Conservation (phyloP, 2,113 vertebrate species). For the Hipposideros armiger region DNA sequence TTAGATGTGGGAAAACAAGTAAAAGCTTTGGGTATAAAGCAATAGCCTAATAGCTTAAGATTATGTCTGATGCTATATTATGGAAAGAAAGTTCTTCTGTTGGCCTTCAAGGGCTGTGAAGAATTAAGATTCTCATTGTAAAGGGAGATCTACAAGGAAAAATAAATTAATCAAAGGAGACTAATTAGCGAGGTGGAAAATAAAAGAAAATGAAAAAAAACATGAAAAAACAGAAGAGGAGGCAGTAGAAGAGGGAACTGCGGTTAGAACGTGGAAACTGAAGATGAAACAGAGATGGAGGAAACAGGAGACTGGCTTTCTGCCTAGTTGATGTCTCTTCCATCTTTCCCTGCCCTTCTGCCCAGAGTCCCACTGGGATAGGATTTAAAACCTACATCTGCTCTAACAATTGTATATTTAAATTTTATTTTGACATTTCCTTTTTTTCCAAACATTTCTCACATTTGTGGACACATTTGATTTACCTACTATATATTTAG, state of each 20-base stretch:
- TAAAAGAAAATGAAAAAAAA: not conserved
- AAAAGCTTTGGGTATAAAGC: not conserved
- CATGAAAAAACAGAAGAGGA: not conserved
- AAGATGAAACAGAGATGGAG: not conserved
- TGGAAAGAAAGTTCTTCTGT: not conserved
- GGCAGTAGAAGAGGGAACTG: not conserved
- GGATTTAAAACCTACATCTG: not conserved
- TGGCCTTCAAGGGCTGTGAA: not conserved
- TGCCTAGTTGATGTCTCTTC: not conserved
- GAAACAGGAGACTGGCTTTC: not conserved
- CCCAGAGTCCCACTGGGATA: not conserved
- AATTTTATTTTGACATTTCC: not conserved
- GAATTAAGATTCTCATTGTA: not conserved
- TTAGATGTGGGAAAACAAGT: not conserved
- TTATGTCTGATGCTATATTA: not conserved
- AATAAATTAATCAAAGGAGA: not conserved
- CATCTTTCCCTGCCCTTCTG: not conserved
- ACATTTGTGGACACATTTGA: not conserved
- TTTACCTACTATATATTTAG: not conserved
- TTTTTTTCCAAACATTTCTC: not conserved
- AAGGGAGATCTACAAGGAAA: not conserved
- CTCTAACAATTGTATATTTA: not conserved
- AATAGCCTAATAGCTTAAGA: not conserved
- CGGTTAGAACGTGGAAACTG: not conserved
- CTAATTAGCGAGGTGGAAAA: not conserved